Percentiles rank a stretch among this genome's conserved stretches.
Evolutionary conservation across 2,113 vertebrate species (phyloP).

Genomic region (Phylloscopus trochilus): DNA sequence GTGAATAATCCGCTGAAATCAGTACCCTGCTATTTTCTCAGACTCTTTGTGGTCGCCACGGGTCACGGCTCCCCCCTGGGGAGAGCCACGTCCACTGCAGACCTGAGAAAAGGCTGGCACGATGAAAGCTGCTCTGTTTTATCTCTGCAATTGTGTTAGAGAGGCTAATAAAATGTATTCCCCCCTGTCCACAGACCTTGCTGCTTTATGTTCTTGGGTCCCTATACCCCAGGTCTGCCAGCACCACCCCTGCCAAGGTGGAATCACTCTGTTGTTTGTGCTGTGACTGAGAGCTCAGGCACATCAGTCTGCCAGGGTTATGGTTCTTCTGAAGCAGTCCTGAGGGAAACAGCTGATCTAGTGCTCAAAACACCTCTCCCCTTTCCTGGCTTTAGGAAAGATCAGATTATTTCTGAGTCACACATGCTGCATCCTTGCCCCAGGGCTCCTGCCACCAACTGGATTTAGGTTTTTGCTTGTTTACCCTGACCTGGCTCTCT

Average conservation of each 20-base stretch:
- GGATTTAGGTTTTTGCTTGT: not conserved
- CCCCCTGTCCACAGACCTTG: not conserved
- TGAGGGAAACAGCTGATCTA: not conserved
- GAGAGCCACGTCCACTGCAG: not conserved
- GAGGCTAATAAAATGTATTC: not conserved
- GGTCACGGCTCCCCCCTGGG: not conserved
- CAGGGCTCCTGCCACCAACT: not conserved
- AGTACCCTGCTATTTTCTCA: not conserved
- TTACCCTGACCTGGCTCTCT: not conserved
- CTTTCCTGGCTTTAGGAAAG: not conserved
- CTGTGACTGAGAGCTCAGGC: not conserved
- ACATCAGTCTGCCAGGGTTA: not conserved
- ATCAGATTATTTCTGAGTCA: not conserved
- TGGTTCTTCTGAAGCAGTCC: not conserved
- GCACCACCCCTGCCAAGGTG: not conserved
- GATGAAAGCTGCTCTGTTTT: not conserved
- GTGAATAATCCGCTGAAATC: not conserved
- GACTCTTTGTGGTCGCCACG: not conserved
- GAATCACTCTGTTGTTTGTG: not conserved
- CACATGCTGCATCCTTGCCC: not conserved
- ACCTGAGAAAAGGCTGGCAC: not conserved
- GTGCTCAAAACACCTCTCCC: not conserved
- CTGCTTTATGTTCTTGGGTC: not conserved
- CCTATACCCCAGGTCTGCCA: fast-evolving
- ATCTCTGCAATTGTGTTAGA: not conserved